A percentile compares a stretch with the other conserved stretches of the same genome.
Evolutionary conservation across 2,888 invertebrate species (phyloP).

Genomic region (Muschampia plurimacula): DNA sequence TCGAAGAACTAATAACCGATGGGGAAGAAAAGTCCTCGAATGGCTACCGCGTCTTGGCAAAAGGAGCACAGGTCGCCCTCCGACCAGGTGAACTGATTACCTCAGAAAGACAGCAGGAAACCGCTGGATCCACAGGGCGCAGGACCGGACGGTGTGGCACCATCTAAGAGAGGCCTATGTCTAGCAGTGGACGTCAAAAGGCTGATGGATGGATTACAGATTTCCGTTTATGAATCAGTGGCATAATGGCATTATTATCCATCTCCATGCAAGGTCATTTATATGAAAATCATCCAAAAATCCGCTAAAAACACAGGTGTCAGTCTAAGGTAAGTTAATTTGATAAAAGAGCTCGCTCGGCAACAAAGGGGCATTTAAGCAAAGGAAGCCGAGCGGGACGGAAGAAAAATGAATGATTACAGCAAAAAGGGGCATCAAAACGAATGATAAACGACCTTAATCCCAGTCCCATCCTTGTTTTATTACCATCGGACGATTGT

Average conservation of each 20-base stretch:
- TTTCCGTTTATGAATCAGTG: no score
- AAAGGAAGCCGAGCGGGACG: constrained; percentile 81
- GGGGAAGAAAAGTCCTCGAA: no score
- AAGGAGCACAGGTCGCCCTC: no score
- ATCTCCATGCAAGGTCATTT: background rate
- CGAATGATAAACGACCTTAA: constrained; percentile 85
- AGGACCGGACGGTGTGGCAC: no score
- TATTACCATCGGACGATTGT: constrained; percentile 83
- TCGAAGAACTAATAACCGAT: no score
- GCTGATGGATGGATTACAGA: no score
- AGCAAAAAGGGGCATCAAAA: constrained; percentile 85
- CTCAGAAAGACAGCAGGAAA: no score
- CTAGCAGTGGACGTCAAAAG: no score
- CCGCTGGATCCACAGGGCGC: no score
- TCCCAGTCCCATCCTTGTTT: constrained; percentile 82
- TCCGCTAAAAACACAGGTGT: constrained; percentile 26
- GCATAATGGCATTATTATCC: background rate
- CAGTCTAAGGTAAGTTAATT: constrained; percentile 62
- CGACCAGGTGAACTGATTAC: no score
- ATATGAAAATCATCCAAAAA: constrained; percentile 18
- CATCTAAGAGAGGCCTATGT: no score
- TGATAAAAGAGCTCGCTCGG: constrained; percentile 69
- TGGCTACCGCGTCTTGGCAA: no score
- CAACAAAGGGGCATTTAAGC: constrained; percentile 77
- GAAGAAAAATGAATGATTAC: constrained; percentile 86